Evolutionary conservation across 2,113 vertebrate genomes (phyloP).

Genomic region (Mustelus asterias): DNA sequence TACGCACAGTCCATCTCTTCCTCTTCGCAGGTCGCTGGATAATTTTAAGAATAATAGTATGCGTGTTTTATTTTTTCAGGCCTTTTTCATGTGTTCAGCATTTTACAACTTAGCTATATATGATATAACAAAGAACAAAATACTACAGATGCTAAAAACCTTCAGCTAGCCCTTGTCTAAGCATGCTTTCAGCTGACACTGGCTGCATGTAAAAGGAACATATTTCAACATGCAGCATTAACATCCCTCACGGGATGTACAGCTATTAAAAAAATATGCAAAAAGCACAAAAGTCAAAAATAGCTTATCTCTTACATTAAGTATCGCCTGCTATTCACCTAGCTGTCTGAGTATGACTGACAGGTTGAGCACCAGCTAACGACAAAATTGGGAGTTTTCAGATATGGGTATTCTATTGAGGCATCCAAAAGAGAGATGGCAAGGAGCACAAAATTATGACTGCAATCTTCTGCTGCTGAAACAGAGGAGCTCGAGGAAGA

Average conservation of each 20-base stretch:
- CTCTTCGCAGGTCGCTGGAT: no score
- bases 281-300: no score
- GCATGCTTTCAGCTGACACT: background rate
- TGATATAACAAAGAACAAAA: no score
- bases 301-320: no score
- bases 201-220: background rate
- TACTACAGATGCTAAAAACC: no score
- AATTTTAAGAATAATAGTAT: no score
- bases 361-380: background rate
- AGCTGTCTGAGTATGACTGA: background rate
- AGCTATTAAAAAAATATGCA: background rate
- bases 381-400: background rate
- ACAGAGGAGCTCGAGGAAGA: background rate
- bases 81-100: no score
- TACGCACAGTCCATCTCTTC: no score
- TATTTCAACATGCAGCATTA: background rate
- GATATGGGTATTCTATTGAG: background rate
- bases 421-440: background rate
- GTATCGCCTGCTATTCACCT: no score
- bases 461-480: background rate
- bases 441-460: background rate
- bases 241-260: background rate
- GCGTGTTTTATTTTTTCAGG: no score
- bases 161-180: no score
- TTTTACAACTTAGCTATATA: no score